Conservation (phyloP, 2,113 vertebrate species). For the Hylia prasina region DNA sequence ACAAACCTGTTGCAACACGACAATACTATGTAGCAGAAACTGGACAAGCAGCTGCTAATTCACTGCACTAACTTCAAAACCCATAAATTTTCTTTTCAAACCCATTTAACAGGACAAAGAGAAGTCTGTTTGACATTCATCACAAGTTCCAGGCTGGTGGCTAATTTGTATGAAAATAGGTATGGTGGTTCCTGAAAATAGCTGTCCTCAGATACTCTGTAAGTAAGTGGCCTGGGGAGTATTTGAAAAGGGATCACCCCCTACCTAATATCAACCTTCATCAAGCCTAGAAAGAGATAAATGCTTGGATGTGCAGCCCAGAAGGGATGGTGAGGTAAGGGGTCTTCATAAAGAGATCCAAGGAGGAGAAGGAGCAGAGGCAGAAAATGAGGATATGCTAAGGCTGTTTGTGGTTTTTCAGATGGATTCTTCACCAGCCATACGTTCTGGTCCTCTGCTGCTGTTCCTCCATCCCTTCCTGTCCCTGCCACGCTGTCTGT, state of each 20-base stretch:
- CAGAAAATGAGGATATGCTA: neutral
- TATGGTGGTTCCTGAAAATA: neutral
- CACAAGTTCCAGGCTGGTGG: neutral
- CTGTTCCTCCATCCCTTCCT: neutral
- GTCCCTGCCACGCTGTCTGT: neutral
- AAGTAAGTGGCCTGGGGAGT: neutral
- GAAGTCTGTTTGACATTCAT: slow-evolving; percentile 20
- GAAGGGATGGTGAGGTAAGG: neutral
- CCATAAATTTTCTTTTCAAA: slow-evolving; percentile 16
- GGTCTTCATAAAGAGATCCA: neutral
- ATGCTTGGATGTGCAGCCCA: neutral
- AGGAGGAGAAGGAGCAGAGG: neutral
- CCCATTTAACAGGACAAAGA: neutral
- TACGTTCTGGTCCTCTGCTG: neutral
- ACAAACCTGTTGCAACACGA: neutral
- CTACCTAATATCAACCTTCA: neutral
- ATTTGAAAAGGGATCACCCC: neutral
- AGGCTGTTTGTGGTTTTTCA: neutral
- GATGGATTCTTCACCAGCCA: neutral
- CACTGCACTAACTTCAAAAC: neutral
- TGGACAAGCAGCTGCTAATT: neutral
- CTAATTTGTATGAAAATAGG: slow-evolving; percentile 40
- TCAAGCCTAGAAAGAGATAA: neutral
- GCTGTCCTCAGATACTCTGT: neutral
- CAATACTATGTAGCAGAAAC: neutral